phyloP scores from a whole-genome alignment of 2,888 invertebrate genomes.

The Megastigmus dorsalis region DNA sequence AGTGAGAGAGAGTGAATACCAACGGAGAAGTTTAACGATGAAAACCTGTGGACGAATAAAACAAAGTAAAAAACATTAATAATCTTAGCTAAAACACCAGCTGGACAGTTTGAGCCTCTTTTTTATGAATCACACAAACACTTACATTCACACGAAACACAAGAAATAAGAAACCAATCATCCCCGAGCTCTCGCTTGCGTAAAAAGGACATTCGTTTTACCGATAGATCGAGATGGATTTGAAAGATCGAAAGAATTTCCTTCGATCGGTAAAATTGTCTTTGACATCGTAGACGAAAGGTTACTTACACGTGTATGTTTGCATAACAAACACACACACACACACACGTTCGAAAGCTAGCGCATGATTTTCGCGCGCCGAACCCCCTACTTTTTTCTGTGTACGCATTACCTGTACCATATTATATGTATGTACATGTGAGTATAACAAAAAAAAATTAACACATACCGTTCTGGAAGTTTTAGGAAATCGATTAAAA shows the following conservation, averaged over 20 bases:
- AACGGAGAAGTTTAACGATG: background rate
- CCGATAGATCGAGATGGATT: background rate
- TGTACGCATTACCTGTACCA: conserved; percentile 44
- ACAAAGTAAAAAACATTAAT: conserved; percentile 3
- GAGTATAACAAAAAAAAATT: conserved; percentile 41
- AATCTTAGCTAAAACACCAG: conserved; percentile 8
- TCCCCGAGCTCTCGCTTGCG: conserved; percentile 5
- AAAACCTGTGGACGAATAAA: background rate
- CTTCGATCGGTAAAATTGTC: background rate
- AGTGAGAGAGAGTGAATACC: background rate
- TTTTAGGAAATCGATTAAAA: conserved; percentile 12
- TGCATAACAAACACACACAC: background rate
- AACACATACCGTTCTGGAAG: conserved; percentile 19
- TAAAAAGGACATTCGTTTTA: background rate
- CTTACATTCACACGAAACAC: background rate
- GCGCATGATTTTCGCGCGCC: conserved; percentile 11
- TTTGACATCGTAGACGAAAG: no score
- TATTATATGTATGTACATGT: conserved; percentile 43
- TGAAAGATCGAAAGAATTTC: background rate
- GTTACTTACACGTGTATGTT: background rate
- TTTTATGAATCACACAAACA: conserved; percentile 10
- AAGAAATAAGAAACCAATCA: background rate
- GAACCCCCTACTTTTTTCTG: conserved; percentile 23
- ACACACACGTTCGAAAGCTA: background rate
- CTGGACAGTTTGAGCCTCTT: conserved; percentile 25